Percentiles rank a stretch among this genome's conserved stretches.
phyloP scores from a whole-genome alignment of 1,140 invertebrate species.

The Babylonia areolata region DNA sequence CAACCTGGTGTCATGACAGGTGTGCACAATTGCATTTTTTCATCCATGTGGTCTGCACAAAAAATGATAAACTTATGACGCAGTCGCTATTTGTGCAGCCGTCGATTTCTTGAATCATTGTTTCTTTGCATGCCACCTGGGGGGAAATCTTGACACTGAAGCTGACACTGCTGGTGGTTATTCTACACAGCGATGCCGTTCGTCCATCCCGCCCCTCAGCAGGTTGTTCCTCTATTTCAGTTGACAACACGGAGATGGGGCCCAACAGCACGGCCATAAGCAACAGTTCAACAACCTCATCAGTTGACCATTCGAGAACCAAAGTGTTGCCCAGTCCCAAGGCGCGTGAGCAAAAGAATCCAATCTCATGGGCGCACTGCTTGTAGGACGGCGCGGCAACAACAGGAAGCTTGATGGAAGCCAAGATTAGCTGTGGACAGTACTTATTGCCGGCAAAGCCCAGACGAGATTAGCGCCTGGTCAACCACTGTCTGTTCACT shows the following conservation, averaged over 20 bases:
- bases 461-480: not conserved
- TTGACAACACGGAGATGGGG: not conserved
- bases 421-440: not conserved
- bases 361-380: not conserved
- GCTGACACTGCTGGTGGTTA: too few relatives aligned
- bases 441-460: not conserved
- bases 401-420: not conserved
- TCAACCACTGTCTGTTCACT: not conserved
- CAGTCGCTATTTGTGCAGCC: too few relatives aligned
- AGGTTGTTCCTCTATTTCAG: not conserved
- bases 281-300: not conserved
- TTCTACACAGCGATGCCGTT: too few relatives aligned
- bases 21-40: not conserved
- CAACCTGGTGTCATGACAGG: too few relatives aligned
- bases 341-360: not conserved
- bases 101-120: too few relatives aligned
- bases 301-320: not conserved
- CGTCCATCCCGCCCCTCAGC: too few relatives aligned
- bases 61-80: too few relatives aligned
- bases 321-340: not conserved
- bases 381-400: not conserved
- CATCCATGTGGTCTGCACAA: not conserved
- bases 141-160: too few relatives aligned
- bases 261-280: not conserved
- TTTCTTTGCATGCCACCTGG: too few relatives aligned